Conservation (phyloP, 2,797 vertebrate genomes). For the Pelodytes ibericus region DNA sequence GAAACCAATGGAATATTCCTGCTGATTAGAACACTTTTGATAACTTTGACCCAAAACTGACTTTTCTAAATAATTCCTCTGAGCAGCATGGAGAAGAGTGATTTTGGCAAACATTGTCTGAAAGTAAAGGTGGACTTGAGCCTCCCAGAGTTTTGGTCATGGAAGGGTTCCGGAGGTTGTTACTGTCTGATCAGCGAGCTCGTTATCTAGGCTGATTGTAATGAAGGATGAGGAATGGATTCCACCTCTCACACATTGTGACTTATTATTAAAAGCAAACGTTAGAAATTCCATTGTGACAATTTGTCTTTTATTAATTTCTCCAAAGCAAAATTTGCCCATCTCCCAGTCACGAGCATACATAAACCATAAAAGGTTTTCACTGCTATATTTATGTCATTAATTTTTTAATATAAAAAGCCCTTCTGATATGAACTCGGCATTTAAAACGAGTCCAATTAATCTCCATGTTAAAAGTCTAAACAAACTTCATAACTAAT, state of each 20-base stretch:
- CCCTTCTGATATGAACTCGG: conserved; percentile 67
- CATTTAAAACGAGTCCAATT: conserved; percentile 71
- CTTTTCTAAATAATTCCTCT: too few species aligned
- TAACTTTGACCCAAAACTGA: too few species aligned
- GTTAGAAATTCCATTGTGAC: conserved; percentile 62
- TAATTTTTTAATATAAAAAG: conserved; percentile 67
- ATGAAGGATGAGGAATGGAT: conserved; percentile 65
- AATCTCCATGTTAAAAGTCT: conserved; percentile 63
- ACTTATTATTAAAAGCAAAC: conserved; percentile 67
- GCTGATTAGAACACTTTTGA: too few species aligned
- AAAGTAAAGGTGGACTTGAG: too few species aligned
- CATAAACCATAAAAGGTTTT: conserved; percentile 58
- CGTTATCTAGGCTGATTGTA: conserved; percentile 38
- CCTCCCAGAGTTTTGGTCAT: too few species aligned
- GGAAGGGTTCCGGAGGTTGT: too few species aligned
- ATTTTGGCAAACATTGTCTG: too few species aligned
- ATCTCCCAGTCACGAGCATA: conserved; percentile 62
- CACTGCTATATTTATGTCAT: conserved; percentile 65
- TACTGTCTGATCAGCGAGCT: conserved; percentile 10
- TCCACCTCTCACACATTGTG: conserved; percentile 60
- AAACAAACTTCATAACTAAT: conserved; percentile 63
- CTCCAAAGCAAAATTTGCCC: conserved; percentile 69
- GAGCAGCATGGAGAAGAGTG: too few species aligned
- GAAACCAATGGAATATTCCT: too few species aligned
- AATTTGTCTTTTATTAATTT: conserved; percentile 75